These are phyloP conservation scores for Notarius lentiginosus DNA, from an alignment of 2,113 vertebrate species.

Conservation along the genomic window DNA sequence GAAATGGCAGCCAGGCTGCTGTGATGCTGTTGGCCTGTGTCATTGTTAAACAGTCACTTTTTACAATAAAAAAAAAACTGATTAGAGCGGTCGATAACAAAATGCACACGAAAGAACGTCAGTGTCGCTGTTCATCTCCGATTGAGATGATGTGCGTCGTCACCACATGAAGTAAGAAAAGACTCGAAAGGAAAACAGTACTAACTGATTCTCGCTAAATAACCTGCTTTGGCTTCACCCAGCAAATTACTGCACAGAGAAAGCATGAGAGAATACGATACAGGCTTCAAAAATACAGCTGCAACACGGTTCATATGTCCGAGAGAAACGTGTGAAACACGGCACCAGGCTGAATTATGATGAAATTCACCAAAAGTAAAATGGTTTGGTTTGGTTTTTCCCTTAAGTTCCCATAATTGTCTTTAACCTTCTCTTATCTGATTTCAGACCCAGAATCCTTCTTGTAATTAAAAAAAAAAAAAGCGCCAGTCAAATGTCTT, in stretches of 20 bases:
- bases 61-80: conserved; percentile 58
- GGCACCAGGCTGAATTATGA: conserved; percentile 46
- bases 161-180: not conserved
- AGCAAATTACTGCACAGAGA: conserved; percentile 44
- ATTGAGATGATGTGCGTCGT: conserved; percentile 15
- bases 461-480: not conserved
- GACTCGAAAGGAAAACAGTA: conserved; percentile 17
- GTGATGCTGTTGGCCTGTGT: conserved; percentile 33
- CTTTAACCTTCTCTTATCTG: conserved; percentile 38
- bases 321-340: conserved; percentile 38
- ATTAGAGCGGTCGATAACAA: conserved; percentile 53
- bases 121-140: conserved; percentile 19
- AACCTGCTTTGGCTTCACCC: conserved; percentile 38
- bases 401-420: conserved; percentile 62
- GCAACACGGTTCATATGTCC: conserved; percentile 7
- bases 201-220: conserved; percentile 31
- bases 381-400: conserved; percentile 46
- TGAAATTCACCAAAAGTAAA: conserved; percentile 5
- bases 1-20: conserved; percentile 17
- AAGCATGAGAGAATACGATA: conserved; percentile 43
- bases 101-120: conserved; percentile 17
- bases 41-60: conserved; percentile 50
- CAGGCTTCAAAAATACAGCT: not conserved
- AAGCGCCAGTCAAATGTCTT: not conserved
- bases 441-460: conserved; percentile 52